Conservation (phyloP, 2,888 invertebrate genomes). For the Ichneumoninae sp. region DNA sequence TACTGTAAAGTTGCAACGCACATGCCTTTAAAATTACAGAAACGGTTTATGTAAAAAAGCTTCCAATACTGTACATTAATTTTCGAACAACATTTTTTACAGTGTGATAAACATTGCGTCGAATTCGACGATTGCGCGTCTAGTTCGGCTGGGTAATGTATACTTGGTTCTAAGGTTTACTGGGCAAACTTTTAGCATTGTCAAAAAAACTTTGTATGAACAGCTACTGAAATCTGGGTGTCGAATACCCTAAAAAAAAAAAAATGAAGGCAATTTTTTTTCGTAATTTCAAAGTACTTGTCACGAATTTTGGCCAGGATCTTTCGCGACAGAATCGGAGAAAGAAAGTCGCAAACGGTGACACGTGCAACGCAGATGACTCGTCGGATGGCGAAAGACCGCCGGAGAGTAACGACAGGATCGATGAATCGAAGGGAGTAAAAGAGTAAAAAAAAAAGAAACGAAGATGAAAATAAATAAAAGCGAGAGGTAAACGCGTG, state of each 20-base stretch:
- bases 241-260: not conserved
- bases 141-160: too few species aligned
- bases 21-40: too few species aligned
- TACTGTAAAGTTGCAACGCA: too few species aligned
- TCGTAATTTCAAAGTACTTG: not conserved
- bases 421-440: constrained; percentile 47
- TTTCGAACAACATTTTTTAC: too few species aligned
- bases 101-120: too few species aligned
- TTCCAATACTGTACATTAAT: too few species aligned
- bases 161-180: too few species aligned
- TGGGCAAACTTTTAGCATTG: too few species aligned
- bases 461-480: constrained; percentile 42
- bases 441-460: constrained; percentile 45
- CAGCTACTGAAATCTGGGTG: too few species aligned
- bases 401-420: constrained; percentile 21
- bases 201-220: too few species aligned
- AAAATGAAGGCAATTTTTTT: not conserved
- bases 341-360: not conserved
- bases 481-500: constrained; percentile 50
- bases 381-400: not conserved
- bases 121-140: too few species aligned
- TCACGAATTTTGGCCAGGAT: not conserved
- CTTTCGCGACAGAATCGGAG: not conserved
- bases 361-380: not conserved
- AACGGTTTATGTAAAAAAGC: too few species aligned